Evolutionary conservation across 2,888 invertebrate genomes (phyloP).

Genomic region (Ichneumoninae sp.): DNA sequence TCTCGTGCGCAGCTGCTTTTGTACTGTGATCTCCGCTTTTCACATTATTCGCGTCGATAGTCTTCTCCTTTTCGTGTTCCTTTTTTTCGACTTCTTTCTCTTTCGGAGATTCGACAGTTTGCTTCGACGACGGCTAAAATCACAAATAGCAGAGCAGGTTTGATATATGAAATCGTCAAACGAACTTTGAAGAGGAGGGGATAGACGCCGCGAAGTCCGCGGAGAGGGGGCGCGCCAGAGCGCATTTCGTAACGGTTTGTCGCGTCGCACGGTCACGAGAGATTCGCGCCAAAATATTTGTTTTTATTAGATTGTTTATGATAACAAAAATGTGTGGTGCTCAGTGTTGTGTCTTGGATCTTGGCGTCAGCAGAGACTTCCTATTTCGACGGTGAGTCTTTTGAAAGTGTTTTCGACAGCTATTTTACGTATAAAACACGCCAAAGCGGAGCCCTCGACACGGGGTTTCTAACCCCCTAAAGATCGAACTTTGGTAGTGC

Average conservation of each 20-base stretch:
- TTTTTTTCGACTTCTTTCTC: slow-evolving; percentile 50
- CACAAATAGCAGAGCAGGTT: neutral
- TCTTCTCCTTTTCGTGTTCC: slow-evolving; percentile 62
- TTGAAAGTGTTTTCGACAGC: neutral
- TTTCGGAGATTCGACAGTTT: slow-evolving; percentile 33
- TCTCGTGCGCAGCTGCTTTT: slow-evolving; percentile 42
- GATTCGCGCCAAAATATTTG: neutral
- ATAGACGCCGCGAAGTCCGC: neutral
- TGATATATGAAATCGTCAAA: neutral
- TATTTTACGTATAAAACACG: neutral
- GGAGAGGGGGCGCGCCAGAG: neutral
- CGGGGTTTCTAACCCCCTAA: neutral
- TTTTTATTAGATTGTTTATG: neutral
- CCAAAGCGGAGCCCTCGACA: neutral
- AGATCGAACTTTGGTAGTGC: neutral
- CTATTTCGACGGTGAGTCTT: neutral
- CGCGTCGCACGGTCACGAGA: neutral
- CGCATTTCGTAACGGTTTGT: neutral
- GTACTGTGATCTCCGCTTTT: slow-evolving; percentile 40
- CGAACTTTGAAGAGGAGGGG: neutral
- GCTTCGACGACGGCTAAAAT: slow-evolving; percentile 50
- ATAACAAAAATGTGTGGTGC: neutral
- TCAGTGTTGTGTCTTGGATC: neutral
- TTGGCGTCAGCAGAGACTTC: neutral
- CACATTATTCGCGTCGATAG: slow-evolving; percentile 28